These are phyloP conservation scores for Alosa sapidissima DNA, from an alignment of 2,797 vertebrate genomes.

Conservation along the genomic window DNA sequence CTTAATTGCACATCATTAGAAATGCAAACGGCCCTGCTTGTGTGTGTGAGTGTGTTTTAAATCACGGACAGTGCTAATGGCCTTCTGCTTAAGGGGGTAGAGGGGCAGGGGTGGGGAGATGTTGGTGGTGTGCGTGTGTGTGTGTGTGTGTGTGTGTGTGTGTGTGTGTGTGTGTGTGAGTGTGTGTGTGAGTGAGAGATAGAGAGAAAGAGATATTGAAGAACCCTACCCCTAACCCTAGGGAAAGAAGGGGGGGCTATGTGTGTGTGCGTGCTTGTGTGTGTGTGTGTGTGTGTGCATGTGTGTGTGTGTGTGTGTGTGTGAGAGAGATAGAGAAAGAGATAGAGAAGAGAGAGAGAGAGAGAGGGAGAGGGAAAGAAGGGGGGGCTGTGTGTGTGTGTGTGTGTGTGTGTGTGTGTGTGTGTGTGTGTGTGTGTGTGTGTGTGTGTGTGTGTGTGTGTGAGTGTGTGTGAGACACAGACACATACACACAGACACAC, in stretches of 20 bases:
- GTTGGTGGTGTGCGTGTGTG: neutral
- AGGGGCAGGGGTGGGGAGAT: neutral
- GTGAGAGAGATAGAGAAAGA: too few relatives aligned
- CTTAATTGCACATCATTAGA: conserved; percentile 44
- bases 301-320: neutral
- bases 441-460: too few relatives aligned
- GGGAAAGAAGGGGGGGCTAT: too few relatives aligned
- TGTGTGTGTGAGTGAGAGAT: neutral
- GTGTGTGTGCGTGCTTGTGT: conserved; percentile 1
- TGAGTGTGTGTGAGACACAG: too few relatives aligned
- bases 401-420: too few relatives aligned
- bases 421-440: too few relatives aligned
- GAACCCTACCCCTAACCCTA: too few relatives aligned
- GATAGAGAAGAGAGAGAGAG: too few relatives aligned
- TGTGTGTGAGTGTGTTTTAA: conserved; percentile 23
- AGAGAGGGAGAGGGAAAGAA: too few relatives aligned
- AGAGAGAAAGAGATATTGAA: too few relatives aligned
- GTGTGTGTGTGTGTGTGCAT: neutral
- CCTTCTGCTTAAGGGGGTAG: neutral
- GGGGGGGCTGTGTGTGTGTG: too few relatives aligned
- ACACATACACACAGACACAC: neutral
- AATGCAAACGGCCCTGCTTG: conserved; percentile 30
- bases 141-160: conserved; percentile 6
- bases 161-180: neutral
- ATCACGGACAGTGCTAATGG: conserved; percentile 13